These are phyloP conservation scores for Forbesichthys papilliferus DNA, from an alignment of 2,113 vertebrate genomes.

Conservation along the genomic window DNA sequence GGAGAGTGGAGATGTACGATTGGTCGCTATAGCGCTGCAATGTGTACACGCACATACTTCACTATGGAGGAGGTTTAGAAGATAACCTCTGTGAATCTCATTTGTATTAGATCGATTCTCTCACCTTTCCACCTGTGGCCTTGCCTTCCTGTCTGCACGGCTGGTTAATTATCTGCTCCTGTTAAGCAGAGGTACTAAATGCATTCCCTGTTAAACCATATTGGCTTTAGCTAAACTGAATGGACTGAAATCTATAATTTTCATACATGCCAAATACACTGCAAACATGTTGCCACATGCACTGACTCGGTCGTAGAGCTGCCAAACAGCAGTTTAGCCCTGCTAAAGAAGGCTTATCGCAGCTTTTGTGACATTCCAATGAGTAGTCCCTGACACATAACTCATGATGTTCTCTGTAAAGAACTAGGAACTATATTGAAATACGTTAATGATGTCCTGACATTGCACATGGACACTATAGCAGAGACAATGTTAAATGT, in stretches of 20 bases:
- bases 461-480: neutral
- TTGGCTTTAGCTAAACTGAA: constrained; percentile 39
- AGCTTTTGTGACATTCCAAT: constrained; percentile 16
- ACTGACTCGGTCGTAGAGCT: constrained; percentile 57
- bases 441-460: too few relatives aligned
- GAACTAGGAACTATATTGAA: too few relatives aligned
- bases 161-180: constrained; percentile 20
- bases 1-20: constrained; percentile 1
- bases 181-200: constrained; percentile 26
- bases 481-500: neutral
- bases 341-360: constrained; percentile 52
- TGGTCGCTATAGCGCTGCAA: constrained; percentile 8
- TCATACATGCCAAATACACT: constrained; percentile 51
- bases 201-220: constrained; percentile 33
- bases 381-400: constrained; percentile 41
- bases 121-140: neutral
- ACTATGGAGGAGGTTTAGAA: constrained; percentile 1
- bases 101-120: constrained; percentile 1
- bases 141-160: neutral
- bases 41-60: neutral
- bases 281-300: constrained; percentile 71
- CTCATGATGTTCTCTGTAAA: neutral
- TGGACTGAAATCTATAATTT: constrained; percentile 59
- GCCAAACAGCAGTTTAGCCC: constrained; percentile 54
- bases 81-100: neutral